A percentile compares a stretch with the other conserved stretches of the same genome.
These are phyloP conservation scores for Anodontia alba DNA, from an alignment of 2,888 invertebrate genomes.

Conservation along the genomic window DNA sequence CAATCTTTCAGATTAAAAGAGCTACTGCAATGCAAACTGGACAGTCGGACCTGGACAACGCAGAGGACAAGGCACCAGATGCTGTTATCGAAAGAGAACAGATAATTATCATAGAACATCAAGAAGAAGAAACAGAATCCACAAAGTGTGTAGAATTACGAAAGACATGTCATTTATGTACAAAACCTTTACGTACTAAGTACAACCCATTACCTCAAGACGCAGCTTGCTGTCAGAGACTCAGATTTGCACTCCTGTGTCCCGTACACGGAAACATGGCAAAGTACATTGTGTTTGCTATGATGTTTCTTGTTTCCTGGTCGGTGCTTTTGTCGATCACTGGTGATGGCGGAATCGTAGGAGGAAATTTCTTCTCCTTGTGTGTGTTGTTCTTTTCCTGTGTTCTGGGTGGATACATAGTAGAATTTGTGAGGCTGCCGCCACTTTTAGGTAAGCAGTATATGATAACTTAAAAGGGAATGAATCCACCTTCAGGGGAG, in stretches of 20 bases:
- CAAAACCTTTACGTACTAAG: constrained; percentile 68
- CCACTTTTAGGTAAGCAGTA: constrained; percentile 77
- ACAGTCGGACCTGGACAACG: too few species aligned
- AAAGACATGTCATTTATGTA: constrained; percentile 50
- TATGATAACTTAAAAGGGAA: neutral
- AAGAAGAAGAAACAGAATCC: neutral
- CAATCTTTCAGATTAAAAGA: too few species aligned
- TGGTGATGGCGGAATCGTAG: constrained; percentile 75
- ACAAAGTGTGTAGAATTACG: constrained; percentile 53
- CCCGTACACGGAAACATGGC: constrained; percentile 82
- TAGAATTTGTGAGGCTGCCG: constrained; percentile 75
- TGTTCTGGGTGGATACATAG: constrained; percentile 77
- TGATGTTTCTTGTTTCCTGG: constrained; percentile 69
- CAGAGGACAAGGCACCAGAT: too few species aligned
- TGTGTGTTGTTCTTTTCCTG: constrained; percentile 77
- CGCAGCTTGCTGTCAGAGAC: constrained; percentile 60
- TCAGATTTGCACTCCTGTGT: constrained; percentile 76
- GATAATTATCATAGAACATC: neutral
- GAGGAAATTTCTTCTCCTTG: constrained; percentile 81
- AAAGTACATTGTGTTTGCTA: constrained; percentile 84
- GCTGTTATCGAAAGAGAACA: neutral
- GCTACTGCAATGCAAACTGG: too few species aligned
- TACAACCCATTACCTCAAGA: constrained; percentile 73
- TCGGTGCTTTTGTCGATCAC: constrained; percentile 73
- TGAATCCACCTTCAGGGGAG: too few species aligned